Base-by-base conservation (phyloP, 1,140 invertebrate genomes). In the Caenorhabditis inopinata region DNA sequence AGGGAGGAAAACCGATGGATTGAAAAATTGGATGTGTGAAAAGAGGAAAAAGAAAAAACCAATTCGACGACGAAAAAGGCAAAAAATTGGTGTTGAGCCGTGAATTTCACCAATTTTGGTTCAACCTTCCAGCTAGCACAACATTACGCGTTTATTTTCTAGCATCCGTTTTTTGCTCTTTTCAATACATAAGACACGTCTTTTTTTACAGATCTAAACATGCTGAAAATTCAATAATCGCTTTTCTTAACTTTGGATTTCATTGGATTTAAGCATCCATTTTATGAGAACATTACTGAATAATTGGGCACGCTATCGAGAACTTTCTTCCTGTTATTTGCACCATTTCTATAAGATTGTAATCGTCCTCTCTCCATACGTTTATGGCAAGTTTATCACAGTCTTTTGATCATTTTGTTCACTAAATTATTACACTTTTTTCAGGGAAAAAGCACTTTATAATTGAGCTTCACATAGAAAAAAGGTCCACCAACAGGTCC, bases 281-380 rank as follows among this genome's bases (percentile, higher is more conserved):
- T n/a, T n/a, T n/a, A n/a, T n/a, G n/a, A n/a, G n/a, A 68, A 68
- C 11, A 68, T 68, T 32, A 68, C 38, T 32, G 58, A 68, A 68
- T 32, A 16, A 38, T n/a, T 68, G 32, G 58, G 38, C 58, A 68
- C 58, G 38, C 58, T 32, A 38, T 42, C 14, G 32, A 38, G 32
- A 68, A 68, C 58, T 68, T 58, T 68, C 27, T 38, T 11, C 58
- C 32, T 14, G 38, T 29, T 58, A 16, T 29, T 14, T 68, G n/a
- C 38, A n/a, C 7, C 25, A 18, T 68, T 16, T 9, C 29, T 38
- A 21, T 12, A 68, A 68, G 58, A 68, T 68, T 18, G 27, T 21
- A 42, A 68, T 68, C 58, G 35, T 68, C 32, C 25, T 51, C n/a
- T 12, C 4, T 23, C 48, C 25, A 12, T 32, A 38, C n/a, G n/a